Conservation (phyloP, 2,797 vertebrate species). For the Oreochromis mossambicus region DNA sequence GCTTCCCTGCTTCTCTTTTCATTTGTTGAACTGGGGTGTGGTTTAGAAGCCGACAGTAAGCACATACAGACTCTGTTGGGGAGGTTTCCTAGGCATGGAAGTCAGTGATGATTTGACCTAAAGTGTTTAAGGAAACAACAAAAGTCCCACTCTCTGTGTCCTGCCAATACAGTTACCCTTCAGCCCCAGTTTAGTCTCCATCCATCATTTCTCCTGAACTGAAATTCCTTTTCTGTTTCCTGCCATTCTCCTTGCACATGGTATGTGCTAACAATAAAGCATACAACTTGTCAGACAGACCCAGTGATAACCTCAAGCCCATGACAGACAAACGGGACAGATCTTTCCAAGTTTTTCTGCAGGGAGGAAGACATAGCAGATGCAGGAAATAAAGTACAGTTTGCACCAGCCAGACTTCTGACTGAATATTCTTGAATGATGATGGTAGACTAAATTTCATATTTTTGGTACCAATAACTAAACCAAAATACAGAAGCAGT, state of each 20-base stretch:
- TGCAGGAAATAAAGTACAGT: background rate
- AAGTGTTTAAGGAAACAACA: conserved; percentile 5
- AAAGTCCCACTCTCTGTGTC: background rate
- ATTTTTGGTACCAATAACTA: background rate
- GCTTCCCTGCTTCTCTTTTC: conserved; percentile 13
- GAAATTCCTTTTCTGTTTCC: conserved; percentile 58
- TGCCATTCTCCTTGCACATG: conserved; percentile 42
- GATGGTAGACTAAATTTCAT: background rate
- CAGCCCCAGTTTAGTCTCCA: background rate
- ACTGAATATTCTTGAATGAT: background rate
- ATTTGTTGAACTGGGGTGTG: background rate
- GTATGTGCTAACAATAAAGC: background rate
- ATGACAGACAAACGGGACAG: conserved; percentile 1
- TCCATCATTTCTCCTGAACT: conserved; percentile 11
- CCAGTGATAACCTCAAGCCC: background rate
- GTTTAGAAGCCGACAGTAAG: background rate
- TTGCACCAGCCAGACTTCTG: background rate
- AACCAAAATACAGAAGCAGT: background rate
- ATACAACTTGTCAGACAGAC: conserved; percentile 4
- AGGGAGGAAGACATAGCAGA: background rate
- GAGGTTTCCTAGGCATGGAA: background rate
- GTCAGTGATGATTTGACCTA: background rate
- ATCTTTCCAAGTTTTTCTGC: conserved; percentile 6
- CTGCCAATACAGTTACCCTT: background rate
- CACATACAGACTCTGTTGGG: background rate